Conservation (phyloP, 2,113 vertebrate genomes). For the Aptenodytes forsteri region DNA sequence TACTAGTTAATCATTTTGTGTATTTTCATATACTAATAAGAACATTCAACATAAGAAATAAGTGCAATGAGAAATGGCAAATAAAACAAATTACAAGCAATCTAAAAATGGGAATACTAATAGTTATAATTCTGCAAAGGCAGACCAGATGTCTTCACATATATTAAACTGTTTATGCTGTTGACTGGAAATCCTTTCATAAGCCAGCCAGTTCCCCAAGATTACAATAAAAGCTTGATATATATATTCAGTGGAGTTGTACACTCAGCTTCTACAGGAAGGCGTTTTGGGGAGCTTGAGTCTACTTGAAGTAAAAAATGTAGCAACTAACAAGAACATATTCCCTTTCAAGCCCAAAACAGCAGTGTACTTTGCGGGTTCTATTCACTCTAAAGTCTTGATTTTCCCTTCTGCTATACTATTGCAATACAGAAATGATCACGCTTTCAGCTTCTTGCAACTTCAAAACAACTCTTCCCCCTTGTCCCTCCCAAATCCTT, state of each 20-base stretch:
- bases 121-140: background rate
- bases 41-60: constrained; percentile 10
- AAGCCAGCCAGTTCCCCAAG: background rate
- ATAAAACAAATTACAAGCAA: constrained; percentile 2
- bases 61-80: background rate
- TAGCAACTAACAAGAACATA: background rate
- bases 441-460: background rate
- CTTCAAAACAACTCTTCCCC: background rate
- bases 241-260: background rate
- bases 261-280: background rate
- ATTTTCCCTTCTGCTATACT: background rate
- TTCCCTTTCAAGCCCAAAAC: background rate
- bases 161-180: background rate
- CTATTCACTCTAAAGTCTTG: background rate
- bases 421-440: background rate
- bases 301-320: constrained; percentile 14
- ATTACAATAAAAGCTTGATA: constrained; percentile 8
- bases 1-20: background rate
- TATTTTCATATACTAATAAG: constrained; percentile 27
- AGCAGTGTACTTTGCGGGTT: background rate
- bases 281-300: background rate
- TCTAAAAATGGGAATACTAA: background rate
- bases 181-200: constrained; percentile 30
- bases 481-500: background rate
- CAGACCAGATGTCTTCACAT: constrained; percentile 14